phyloP scores from a whole-genome alignment of 1,140 invertebrate species.

The Gonioctena quinquepunctata region DNA sequence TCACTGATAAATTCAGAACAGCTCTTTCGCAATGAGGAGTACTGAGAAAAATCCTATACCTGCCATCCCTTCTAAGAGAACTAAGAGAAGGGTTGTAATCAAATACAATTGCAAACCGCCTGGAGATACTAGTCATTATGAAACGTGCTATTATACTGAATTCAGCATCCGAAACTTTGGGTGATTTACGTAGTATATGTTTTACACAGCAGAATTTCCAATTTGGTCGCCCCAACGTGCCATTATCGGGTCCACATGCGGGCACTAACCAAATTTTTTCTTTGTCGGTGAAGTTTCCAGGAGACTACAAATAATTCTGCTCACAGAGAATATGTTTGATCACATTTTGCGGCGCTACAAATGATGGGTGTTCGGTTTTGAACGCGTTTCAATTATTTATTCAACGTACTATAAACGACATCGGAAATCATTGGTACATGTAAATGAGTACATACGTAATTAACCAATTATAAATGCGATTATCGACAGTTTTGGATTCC shows the following conservation, averaged over 20 bases:
- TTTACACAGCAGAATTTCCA: background rate
- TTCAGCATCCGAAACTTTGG: background rate
- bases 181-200: background rate
- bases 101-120: background rate
- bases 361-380: background rate
- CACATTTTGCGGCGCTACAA: background rate
- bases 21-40: too few relatives aligned
- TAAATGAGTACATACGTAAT: background rate
- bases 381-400: background rate
- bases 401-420: background rate
- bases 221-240: background rate
- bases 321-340: background rate
- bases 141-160: background rate
- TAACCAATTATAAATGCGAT: slow-evolving; percentile 7
- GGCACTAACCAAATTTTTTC: background rate
- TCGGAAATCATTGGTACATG: background rate
- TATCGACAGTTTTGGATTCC: slow-evolving; percentile 11
- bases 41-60: too few relatives aligned
- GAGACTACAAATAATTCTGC: background rate
- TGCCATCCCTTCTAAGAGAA: too few relatives aligned
- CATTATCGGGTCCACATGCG: background rate
- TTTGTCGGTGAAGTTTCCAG: background rate
- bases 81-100: too few relatives aligned
- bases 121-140: background rate
- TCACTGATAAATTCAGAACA: too few relatives aligned